Base-by-base conservation (phyloP, 1,140 invertebrate genomes). In the Carcinoscorpius rotundicauda region DNA sequence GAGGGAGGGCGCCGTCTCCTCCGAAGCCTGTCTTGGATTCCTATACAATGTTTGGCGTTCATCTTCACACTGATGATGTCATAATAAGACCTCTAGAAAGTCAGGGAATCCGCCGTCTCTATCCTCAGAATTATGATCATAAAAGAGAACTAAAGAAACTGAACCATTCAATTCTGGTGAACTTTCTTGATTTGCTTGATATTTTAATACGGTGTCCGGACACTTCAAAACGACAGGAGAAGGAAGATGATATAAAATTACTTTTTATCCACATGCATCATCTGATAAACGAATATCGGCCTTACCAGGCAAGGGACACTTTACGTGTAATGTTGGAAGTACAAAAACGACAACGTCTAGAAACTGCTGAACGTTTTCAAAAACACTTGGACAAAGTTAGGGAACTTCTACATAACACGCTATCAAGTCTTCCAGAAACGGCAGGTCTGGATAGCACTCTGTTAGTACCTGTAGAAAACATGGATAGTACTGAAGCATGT, bases 251-350 rank as follows among this genome's bases (percentile, higher is more conserved):
- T 77, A 79, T 99, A 4, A 97, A 91, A 78, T 77, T 98, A 49
- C 76, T 98, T 29, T 98, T 98, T 77, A 98, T 99, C 67, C 94
- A 99, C 71, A 97, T 98, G 76, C 97, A 99, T 80, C 96, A 99
- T 81, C 80, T 99, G 59, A 80, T 99, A 3, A 99, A 99, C 80
- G 96, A 99, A 79, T 97, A 97, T 74, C 82, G 97, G 72, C 96
- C 96, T 0, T 95, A 98, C 78, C 96, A 85, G 70, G 78, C 76
- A 8, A 60, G 73, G 3, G 73, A 75, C 66, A 72, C 72, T 10
- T 60, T 77, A 8, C 80, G 94, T 64, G 94, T 97, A 0, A 97
- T 97, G 92, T 89, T 98, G 86, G 93, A 97, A 78, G 79, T 95
- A 63, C 95, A 98, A 75, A 90, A 89, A 74, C 80, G 92, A 60